Percentiles rank a stretch among this genome's conserved stretches.
phyloP scores from a whole-genome alignment of 2,888 invertebrate species.

The Tridacna gigas region DNA sequence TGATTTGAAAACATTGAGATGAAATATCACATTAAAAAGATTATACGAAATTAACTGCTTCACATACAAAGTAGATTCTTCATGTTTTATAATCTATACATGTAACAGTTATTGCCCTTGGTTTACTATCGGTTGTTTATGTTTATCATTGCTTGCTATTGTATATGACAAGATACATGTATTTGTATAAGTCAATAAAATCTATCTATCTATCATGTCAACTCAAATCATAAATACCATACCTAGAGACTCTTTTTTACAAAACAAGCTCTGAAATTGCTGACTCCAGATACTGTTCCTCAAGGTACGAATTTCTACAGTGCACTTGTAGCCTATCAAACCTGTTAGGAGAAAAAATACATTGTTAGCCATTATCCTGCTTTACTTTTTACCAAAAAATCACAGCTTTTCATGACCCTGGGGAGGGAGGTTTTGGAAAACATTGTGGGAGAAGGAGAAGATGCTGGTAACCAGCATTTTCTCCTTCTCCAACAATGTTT shows the following conservation, averaged over 20 bases:
- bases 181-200: no score
- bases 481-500: no score
- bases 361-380: background rate
- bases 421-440: background rate
- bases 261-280: conserved; percentile 74
- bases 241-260: conserved; percentile 56
- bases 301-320: conserved; percentile 78
- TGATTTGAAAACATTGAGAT: no score
- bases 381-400: background rate
- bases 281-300: conserved; percentile 78
- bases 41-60: no score
- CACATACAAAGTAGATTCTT: no score
- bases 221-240: background rate
- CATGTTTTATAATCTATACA: no score
- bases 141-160: no score
- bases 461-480: background rate
- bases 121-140: no score
- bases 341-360: conserved; percentile 65
- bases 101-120: no score
- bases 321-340: conserved; percentile 79
- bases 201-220: no score
- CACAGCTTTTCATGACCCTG: background rate
- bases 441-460: background rate
- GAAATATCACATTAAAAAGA: no score
- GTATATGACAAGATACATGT: no score